These are phyloP conservation scores for Atractosteus spatula DNA, from an alignment of 2,113 vertebrate species.

Conservation along the genomic window DNA sequence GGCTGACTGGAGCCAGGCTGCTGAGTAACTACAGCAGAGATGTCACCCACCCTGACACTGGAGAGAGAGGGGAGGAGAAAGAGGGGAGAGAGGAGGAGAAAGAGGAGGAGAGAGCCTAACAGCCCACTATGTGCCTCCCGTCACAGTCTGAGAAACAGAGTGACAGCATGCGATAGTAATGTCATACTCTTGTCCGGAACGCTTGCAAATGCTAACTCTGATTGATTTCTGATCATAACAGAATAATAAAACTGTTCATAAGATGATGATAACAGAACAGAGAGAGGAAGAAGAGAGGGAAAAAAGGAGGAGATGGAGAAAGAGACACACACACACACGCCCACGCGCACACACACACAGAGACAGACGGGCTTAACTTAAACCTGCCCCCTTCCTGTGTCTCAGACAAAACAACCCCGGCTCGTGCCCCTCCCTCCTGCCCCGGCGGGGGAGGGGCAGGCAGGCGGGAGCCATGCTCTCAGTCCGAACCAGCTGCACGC, in stretches of 20 bases:
- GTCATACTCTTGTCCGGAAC: too few species aligned
- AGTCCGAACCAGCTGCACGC: too few species aligned
- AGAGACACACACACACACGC: conserved; percentile 16
- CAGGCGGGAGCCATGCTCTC: conserved; percentile 21
- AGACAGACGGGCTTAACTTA: conserved; percentile 55
- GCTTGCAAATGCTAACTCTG: too few species aligned
- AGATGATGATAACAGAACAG: neutral
- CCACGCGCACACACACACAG: conserved; percentile 23
- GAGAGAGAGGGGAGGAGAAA: neutral
- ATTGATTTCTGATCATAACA: too few species aligned
- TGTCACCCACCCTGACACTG: conserved; percentile 22
- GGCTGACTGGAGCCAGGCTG: conserved; percentile 20
- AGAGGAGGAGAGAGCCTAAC: neutral
- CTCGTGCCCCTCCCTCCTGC: conserved; percentile 31
- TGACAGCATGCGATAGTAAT: too few species aligned
- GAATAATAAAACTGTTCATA: too few species aligned
- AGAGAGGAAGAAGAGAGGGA: neutral
- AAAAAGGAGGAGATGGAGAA: neutral
- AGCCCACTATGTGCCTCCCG: too few species aligned
- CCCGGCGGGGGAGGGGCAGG: conserved; percentile 21
- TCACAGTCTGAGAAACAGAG: too few species aligned
- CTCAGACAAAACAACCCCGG: conserved; percentile 55
- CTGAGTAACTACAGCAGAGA: conserved; percentile 22
- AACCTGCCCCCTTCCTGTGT: conserved; percentile 64
- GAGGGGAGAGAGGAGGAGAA: neutral